Percentiles rank a stretch among this genome's conserved stretches.
phyloP scores from a whole-genome alignment of 2,113 vertebrate genomes.

The Oreochromis tanganicae region DNA sequence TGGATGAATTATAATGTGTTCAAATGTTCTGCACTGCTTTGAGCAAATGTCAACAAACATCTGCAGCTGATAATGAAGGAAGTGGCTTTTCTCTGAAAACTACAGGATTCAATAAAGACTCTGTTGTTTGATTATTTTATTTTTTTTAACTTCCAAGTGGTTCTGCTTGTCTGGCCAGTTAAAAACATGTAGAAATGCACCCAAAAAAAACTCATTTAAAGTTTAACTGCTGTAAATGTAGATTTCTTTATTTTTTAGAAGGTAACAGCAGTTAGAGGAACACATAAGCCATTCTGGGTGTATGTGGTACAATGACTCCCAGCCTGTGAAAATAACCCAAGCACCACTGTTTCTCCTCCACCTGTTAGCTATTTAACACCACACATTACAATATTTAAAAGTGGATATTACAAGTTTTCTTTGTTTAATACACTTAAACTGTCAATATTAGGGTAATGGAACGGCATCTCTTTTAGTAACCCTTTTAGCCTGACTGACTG shows the following conservation, averaged over 20 bases:
- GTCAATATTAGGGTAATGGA: background rate
- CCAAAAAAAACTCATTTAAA: accelerated
- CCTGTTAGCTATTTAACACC: background rate
- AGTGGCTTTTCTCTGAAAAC: background rate
- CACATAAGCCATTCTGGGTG: constrained; percentile 42
- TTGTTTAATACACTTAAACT: background rate
- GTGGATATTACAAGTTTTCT: background rate
- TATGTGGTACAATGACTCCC: background rate
- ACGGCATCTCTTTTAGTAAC: background rate
- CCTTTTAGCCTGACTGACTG: background rate
- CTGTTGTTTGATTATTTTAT: accelerated
- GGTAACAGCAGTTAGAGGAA: constrained; percentile 24
- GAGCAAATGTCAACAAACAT: background rate
- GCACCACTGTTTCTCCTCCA: background rate
- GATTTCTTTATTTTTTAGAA: background rate
- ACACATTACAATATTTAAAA: background rate
- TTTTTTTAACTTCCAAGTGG: background rate
- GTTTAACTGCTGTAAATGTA: constrained; percentile 7
- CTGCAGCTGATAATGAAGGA: background rate
- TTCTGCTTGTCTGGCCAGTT: background rate
- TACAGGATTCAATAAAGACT: background rate
- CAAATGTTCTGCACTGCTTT: background rate
- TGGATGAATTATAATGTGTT: background rate
- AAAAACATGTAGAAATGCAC: background rate
- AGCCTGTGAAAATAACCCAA: background rate